Percentiles rank a stretch among this genome's conserved stretches.
Evolutionary conservation across 1,140 invertebrate species (phyloP).

Genomic region (Zaprionus africanus): DNA sequence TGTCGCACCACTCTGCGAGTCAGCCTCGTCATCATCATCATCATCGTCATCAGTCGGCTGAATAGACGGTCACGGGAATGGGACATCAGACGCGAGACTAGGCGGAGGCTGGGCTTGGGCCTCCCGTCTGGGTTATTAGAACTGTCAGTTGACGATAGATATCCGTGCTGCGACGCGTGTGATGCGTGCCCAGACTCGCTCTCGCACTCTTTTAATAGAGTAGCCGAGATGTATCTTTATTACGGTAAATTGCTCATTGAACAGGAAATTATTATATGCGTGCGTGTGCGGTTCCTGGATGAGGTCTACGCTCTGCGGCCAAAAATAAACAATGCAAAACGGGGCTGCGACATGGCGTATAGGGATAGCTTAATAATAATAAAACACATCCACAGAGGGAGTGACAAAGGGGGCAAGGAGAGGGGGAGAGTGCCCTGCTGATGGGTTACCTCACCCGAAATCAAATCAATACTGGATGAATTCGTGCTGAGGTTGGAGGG

Average conservation of each 20-base stretch:
- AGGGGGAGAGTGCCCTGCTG: neutral
- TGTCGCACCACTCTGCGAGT: slow-evolving; percentile 26
- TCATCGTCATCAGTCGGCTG: slow-evolving; percentile 9
- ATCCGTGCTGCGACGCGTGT: slow-evolving; percentile 34
- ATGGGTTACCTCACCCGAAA: neutral
- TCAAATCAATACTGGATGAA: neutral
- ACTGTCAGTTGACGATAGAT: slow-evolving; percentile 22
- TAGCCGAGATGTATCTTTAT: slow-evolving; percentile 77
- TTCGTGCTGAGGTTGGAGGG: too few species aligned
- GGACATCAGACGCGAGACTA: neutral
- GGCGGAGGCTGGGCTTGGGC: neutral
- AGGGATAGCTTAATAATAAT: slow-evolving; percentile 18
- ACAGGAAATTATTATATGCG: slow-evolving; percentile 82
- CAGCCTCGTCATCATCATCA: slow-evolving; percentile 16
- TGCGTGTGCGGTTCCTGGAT: slow-evolving; percentile 27
- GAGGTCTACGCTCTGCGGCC: slow-evolving; percentile 4
- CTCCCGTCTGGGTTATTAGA: slow-evolving; percentile 27
- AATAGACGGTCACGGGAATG: neutral
- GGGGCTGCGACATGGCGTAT: slow-evolving; percentile 5
- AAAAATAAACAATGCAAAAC: slow-evolving; percentile 29
- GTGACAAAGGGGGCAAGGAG: too few species aligned
- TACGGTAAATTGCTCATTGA: slow-evolving; percentile 81
- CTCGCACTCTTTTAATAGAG: slow-evolving; percentile 52
- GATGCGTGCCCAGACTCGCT: slow-evolving; percentile 1
- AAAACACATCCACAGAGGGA: slow-evolving; percentile 22